phyloP scores from a whole-genome alignment of 2,113 vertebrate species.

The Pogonocichla stellata region DNA sequence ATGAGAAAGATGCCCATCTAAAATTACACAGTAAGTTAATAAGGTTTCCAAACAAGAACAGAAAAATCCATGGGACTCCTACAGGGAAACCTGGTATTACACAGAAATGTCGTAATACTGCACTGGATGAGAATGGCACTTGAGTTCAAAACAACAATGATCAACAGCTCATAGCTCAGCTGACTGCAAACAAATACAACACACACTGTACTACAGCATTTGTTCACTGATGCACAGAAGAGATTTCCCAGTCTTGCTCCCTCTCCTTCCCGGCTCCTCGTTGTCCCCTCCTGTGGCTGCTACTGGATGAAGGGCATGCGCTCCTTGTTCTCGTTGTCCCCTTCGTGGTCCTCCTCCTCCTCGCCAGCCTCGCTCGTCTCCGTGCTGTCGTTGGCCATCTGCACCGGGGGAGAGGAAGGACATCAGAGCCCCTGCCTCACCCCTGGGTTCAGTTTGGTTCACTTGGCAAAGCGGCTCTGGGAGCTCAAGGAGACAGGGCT shows the following conservation, averaged over 20 bases:
- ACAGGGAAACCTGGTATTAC: neutral
- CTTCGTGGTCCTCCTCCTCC: slow-evolving; percentile 96
- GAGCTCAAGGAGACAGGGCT: neutral
- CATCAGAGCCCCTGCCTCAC: neutral
- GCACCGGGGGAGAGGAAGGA: neutral
- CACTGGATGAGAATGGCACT: slow-evolving; percentile 81
- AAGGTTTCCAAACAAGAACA: slow-evolving; percentile 45
- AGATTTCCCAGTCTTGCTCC: slow-evolving; percentile 66
- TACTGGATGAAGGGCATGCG: slow-evolving; percentile 98
- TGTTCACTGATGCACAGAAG: slow-evolving; percentile 80
- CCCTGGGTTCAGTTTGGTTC: neutral
- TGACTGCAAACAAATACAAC: slow-evolving; percentile 83
- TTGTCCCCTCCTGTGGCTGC: neutral
- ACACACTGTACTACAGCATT: slow-evolving; percentile 84
- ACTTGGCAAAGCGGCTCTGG: neutral
- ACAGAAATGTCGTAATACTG: slow-evolving; percentile 70
- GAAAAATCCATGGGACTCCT: slow-evolving; percentile 54
- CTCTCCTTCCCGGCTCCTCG: slow-evolving; percentile 19
- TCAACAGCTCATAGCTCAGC: slow-evolving; percentile 82
- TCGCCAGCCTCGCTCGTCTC: slow-evolving; percentile 98
- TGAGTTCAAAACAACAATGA: slow-evolving; percentile 79
- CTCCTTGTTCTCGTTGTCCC: slow-evolving; percentile 95
- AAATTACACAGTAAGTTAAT: slow-evolving; percentile 41
- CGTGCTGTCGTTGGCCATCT: slow-evolving; percentile 99
- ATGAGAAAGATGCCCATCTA: slow-evolving; percentile 44